Evolutionary conservation across 2,113 vertebrate species (phyloP).

Genomic region (Microcebus ravelobensis): DNA sequence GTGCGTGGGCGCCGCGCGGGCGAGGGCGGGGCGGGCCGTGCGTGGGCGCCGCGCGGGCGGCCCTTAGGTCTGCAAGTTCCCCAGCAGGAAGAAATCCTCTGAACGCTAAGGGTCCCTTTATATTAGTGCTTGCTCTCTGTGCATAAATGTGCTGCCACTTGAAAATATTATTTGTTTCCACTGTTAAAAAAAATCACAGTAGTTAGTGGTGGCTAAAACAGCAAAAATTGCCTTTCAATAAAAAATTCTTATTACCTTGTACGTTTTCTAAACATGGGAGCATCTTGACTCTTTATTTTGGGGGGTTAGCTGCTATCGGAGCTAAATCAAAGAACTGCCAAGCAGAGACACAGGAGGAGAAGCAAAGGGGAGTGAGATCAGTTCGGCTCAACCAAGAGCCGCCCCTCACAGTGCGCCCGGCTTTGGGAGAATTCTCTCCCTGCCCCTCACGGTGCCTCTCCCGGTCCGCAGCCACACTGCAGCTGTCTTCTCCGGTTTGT

Average conservation of each 20-base stretch:
- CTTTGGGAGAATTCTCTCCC: not conserved
- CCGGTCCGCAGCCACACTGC: not conserved
- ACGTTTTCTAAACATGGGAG: not conserved
- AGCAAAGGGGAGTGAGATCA: not conserved
- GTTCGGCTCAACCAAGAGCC: not conserved
- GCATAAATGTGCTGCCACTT: not conserved
- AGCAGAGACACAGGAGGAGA: not conserved
- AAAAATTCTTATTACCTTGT: conserved; percentile 35
- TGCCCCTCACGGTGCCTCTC: not conserved
- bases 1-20: too few relatives aligned
- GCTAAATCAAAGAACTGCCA: not conserved
- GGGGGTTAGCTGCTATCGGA: not conserved
- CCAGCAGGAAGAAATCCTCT: not conserved
- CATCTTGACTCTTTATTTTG: conserved; percentile 1
- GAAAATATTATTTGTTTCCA: conserved; percentile 34
- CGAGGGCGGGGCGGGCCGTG: not conserved
- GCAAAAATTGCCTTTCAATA: not conserved
- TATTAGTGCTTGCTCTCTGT: not conserved
- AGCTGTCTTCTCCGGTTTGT: not conserved
- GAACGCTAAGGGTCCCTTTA: not conserved
- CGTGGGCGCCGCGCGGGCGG: not conserved
- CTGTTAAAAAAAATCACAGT: not conserved
- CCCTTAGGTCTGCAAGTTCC: not conserved
- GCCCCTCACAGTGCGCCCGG: not conserved
- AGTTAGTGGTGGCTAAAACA: not conserved